Conservation (phyloP, 2,888 invertebrate genomes). For the Ormyrus labotus region DNA sequence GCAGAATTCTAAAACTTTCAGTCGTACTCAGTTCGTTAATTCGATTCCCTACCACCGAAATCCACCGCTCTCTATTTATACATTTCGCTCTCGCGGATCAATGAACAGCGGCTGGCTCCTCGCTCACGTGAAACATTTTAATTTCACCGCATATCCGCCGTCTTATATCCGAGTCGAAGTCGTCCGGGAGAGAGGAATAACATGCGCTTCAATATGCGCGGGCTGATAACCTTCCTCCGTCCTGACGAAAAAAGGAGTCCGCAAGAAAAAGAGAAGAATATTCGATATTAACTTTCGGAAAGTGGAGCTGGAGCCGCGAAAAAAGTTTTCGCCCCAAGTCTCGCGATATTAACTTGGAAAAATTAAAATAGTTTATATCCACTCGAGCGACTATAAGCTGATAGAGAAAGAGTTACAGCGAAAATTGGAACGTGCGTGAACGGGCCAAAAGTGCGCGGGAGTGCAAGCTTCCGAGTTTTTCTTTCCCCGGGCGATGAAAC, state of each 20-base stretch:
- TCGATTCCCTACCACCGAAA: neutral
- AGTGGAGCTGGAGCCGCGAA: slow-evolving; percentile 30
- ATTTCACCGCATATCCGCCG: slow-evolving; percentile 19
- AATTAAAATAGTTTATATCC: slow-evolving; percentile 54
- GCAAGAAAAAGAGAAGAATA: slow-evolving; percentile 39
- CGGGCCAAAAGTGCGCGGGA: slow-evolving; percentile 1
- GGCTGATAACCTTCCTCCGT: slow-evolving; percentile 30
- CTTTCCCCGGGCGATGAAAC: slow-evolving; percentile 67
- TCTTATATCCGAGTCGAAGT: neutral
- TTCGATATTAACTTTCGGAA: slow-evolving; percentile 53
- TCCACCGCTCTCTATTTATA: neutral
- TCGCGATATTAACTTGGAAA: slow-evolving; percentile 48
- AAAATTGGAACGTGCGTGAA: neutral
- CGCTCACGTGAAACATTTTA: slow-evolving; percentile 38
- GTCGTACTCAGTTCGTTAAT: neutral
- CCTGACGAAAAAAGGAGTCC: slow-evolving; percentile 7
- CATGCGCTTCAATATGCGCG: neutral
- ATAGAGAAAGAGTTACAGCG: neutral
- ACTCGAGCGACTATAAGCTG: slow-evolving; percentile 35
- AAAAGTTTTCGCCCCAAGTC: slow-evolving; percentile 33
- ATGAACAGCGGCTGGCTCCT: neutral
- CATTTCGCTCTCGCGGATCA: neutral
- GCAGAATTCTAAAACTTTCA: neutral
- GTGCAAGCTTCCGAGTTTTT: slow-evolving; percentile 1
- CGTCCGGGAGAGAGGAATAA: slow-evolving; percentile 13